Evolutionary conservation across 2,888 invertebrate species (phyloP), one percentile per base, ranked within the genome.

Genomic region (Trissolcus japonicus): DNA sequence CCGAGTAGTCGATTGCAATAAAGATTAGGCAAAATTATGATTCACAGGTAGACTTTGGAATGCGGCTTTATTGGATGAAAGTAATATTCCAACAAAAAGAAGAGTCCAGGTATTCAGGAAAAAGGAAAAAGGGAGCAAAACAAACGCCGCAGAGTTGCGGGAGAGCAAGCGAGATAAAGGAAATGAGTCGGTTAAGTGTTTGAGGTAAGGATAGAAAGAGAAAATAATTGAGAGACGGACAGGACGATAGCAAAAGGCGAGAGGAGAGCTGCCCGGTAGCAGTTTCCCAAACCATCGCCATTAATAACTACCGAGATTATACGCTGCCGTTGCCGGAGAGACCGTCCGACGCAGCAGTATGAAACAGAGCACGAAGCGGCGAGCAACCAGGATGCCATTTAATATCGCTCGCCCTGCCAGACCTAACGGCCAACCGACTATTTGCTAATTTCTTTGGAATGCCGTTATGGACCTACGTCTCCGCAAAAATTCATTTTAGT

Each of bases 271-370:
- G 87, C 88, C 87, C 88, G 86, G 88, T 88, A 88, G 88, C 88
- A 88, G 86, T 88, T 88, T 88, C 87, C 88, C 86, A 88, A 88
- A 88, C 86, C 86, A 86, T 86, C 86, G 87, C 86, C 88, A 88
- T 88, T 88, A 88, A 88, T 88, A 88, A 88, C 87, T 84, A 84
- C 79, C 84, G 83, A 88, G 88, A 88, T 88, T 88, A 88, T 88
- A 88, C 83, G 87, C 86, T 88, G 87, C 82, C 72, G 79, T 74
- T 75, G 79, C 77, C 79, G 25, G 81, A 80, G 78, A 74, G 79
- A 79, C 76, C 68, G 55, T 74, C 76, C 76, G 73, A 71, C 73
- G 79, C 80, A 73, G 81, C 78, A 69, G 75, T 80, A 79, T 80
- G 78, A 80, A 78, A 76, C 79, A 71, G 62, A 76, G 72, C 66